Evolutionary conservation across 2,113 vertebrate genomes (phyloP), one percentile per base, ranked within the genome.

Genomic region (Brachyhypopomus gauderio): DNA sequence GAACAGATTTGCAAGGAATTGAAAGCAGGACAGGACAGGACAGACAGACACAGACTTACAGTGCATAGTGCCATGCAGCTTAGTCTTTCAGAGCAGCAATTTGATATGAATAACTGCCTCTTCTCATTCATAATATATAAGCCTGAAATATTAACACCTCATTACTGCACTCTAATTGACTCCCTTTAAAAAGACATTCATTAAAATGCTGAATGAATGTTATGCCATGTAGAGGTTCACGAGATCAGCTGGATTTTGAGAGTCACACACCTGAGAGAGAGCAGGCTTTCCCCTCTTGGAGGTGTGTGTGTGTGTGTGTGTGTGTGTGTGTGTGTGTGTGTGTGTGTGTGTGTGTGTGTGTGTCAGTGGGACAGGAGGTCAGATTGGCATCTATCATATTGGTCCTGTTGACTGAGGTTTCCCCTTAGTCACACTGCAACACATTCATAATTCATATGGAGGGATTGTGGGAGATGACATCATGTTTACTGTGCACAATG

Each of bases 131-230:
- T 72, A 76, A 72, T 60, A 52, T 52, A 79, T 72, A 71, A 22
- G 76, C 72, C 60, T 83, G 34, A 75, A 79, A 82, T 79, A 83
- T 80, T 72, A 85, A 86, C 79, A 75, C 86, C 84, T 91, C 87
- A 91, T 91, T 91, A 91, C 86, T 86, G 85, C 59, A 56, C 75
- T 86, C 81, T 87, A 88, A 90, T 87, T n/a, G 74, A 17, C 16
- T 59, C 66, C 84, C 72, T 75, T 92, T 86, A 84, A 91, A 91
- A 93, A 89, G 55, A 56, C 78, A 91, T 92, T 89, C 38, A 84
- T 90, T 87, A 84, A 62, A 75, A 78, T 70, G 59, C 80, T 45
- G 23, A 84, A 79, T 85, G 56, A 81, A 62, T 88, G 52, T 77
- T 55, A 62, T 63, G 34, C 55, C 75, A 67, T 82, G 67, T 81